Conservation (phyloP, 2,113 vertebrate genomes). For the Amblyopsis rosae region DNA sequence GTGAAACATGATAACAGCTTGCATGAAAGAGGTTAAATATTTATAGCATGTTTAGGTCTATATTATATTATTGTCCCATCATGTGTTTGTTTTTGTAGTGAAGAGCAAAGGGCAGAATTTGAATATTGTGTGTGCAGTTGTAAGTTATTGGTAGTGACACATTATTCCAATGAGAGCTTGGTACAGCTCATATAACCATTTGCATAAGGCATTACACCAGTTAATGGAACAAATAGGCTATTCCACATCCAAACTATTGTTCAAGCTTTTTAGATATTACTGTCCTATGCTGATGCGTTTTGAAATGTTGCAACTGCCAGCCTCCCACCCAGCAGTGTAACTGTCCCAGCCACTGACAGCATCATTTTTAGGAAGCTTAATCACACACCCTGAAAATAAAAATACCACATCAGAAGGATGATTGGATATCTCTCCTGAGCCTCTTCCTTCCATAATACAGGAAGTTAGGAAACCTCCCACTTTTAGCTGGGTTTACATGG, state of each 20-base stretch:
- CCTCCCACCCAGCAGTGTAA: constrained; percentile 4
- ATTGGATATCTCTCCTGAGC: background rate
- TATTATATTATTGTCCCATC: too few relatives aligned
- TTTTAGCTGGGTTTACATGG: too few relatives aligned
- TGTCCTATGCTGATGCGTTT: constrained; percentile 43
- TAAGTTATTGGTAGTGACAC: constrained; percentile 55
- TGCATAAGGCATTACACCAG: constrained; percentile 66
- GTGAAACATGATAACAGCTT: constrained; percentile 28
- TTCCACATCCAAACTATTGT: constrained; percentile 52
- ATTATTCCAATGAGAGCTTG: constrained; percentile 64
- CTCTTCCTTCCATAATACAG: background rate
- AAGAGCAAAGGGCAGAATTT: background rate
- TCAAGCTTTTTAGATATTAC: constrained; percentile 70
- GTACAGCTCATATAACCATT: constrained; percentile 64
- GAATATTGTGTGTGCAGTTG: constrained; percentile 25
- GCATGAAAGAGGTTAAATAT: constrained; percentile 56
- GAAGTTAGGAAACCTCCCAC: too few relatives aligned
- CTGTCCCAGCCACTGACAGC: background rate
- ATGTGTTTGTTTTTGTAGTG: constrained; percentile 4
- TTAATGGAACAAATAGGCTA: constrained; percentile 64
- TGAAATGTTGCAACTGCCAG: constrained; percentile 37
- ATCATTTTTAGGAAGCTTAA: background rate
- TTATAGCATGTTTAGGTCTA: constrained; percentile 13
- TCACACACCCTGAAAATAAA: background rate
- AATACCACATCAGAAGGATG: background rate